phyloP scores from a whole-genome alignment of 2,113 vertebrate species.

The Oxygymnocypris stewartii region DNA sequence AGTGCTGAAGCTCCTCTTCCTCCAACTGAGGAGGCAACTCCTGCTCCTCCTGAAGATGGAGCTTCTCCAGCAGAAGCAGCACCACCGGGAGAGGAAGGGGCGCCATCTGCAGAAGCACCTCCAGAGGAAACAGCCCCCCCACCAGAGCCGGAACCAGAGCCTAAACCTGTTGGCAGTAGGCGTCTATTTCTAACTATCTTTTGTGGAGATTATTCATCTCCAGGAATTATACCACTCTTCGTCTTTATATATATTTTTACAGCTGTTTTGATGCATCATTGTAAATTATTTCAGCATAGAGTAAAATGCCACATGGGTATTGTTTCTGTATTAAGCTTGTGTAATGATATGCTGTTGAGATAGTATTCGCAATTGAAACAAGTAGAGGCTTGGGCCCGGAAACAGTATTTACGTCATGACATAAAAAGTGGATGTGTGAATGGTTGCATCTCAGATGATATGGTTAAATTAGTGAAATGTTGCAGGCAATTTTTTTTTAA shows the following conservation, averaged over 20 bases:
- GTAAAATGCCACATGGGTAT: neutral
- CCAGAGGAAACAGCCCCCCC: constrained; percentile 50
- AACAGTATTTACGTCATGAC: neutral
- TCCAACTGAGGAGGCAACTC: constrained; percentile 8
- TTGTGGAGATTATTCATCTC: constrained; percentile 1
- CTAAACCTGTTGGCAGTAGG: constrained; percentile 67
- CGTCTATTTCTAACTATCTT: constrained; percentile 50
- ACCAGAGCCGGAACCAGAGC: constrained; percentile 59
- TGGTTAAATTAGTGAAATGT: neutral
- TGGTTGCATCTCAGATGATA: neutral
- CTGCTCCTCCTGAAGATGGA: constrained; percentile 38
- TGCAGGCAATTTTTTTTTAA: too few relatives aligned
- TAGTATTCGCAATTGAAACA: neutral
- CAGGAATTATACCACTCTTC: neutral
- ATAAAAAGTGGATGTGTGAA: neutral
- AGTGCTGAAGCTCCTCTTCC: constrained; percentile 32
- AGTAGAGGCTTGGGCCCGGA: neutral
- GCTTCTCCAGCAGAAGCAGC: constrained; percentile 39
- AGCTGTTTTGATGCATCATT: neutral
- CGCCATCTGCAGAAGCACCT: constrained; percentile 40
- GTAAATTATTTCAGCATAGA: neutral
- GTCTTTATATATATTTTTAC: neutral
- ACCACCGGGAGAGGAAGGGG: constrained; percentile 48
- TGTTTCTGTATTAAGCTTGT: neutral
- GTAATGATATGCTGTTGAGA: neutral